A percentile compares a stretch with the other conserved stretches of the same genome.
These are phyloP conservation scores for Nannoperca obscura DNA, from an alignment of 2,797 vertebrate species.

Conservation along the genomic window DNA sequence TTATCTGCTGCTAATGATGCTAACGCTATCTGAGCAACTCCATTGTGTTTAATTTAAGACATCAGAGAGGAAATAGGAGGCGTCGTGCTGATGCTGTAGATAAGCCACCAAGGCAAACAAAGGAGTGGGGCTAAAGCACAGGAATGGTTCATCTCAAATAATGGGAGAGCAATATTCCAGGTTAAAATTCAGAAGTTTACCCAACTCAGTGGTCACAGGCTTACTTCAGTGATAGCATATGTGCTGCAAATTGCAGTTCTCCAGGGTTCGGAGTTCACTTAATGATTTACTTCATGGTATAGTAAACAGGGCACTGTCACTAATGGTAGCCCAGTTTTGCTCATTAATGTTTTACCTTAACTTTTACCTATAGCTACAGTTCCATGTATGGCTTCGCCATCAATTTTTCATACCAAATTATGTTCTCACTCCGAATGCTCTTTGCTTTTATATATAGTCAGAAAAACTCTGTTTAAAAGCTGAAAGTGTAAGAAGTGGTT, in stretches of 20 bases:
- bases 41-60: conserved; percentile 76
- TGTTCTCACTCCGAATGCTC: conserved; percentile 22
- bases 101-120: conserved; percentile 47
- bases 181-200: conserved; percentile 6
- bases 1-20: conserved; percentile 73
- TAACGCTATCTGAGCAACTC: conserved; percentile 64
- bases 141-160: conserved; percentile 31
- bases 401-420: conserved; percentile 58
- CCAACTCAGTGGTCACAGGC: background rate
- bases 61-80: conserved; percentile 57
- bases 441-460: conserved; percentile 55
- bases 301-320: conserved; percentile 52
- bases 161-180: conserved; percentile 8
- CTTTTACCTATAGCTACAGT: conserved; percentile 52
- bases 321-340: conserved; percentile 54
- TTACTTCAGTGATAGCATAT: background rate
- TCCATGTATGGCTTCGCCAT: conserved; percentile 53
- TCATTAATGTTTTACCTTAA: conserved; percentile 75
- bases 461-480: conserved; percentile 43
- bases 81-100: conserved; percentile 44
- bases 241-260: conserved; percentile 15
- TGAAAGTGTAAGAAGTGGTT: conserved; percentile 4
- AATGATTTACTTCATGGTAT: conserved; percentile 22
- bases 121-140: conserved; percentile 11
- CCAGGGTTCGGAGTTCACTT: conserved; percentile 20